phyloP scores from a whole-genome alignment of 2,113 vertebrate species.

The Excalfactoria chinensis region DNA sequence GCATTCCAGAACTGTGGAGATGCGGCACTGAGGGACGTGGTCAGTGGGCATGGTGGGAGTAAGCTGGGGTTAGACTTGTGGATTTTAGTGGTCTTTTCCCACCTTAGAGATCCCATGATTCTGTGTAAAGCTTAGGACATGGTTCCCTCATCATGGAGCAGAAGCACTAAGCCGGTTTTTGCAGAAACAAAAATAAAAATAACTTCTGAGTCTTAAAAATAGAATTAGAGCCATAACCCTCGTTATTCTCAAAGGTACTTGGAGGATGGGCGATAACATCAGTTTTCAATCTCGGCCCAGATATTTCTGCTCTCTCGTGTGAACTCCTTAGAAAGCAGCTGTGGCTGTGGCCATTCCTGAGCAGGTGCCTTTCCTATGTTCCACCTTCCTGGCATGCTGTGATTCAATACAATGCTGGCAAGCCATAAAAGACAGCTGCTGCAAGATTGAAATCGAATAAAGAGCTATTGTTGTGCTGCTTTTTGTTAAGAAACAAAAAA shows the following conservation, averaged over 20 bases:
- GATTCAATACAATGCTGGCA: constrained; percentile 33
- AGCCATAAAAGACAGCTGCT: constrained; percentile 28
- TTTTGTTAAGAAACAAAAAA: constrained; percentile 16
- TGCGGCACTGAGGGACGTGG: no score
- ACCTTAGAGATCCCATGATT: no score
- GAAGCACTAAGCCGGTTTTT: neutral
- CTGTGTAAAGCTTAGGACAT: accelerated
- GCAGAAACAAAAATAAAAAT: neutral
- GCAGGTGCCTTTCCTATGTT: constrained; percentile 66
- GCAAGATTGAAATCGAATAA: constrained; percentile 4
- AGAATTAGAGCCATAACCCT: neutral
- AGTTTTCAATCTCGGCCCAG: constrained; percentile 9
- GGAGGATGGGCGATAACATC: neutral
- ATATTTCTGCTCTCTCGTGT: constrained; percentile 17
- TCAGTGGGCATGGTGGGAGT: no score
- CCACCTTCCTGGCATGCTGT: neutral
- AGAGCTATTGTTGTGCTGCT: constrained; percentile 44
- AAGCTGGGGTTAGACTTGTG: no score
- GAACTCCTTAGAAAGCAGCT: neutral
- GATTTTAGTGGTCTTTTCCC: no score
- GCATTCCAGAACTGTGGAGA: no score
- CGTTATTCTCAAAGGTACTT: neutral
- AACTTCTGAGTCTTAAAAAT: neutral
- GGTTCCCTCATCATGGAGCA: neutral
- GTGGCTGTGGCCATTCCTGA: neutral